Percentiles rank a stretch among this genome's conserved stretches.
Conservation (phyloP, 2,113 vertebrate species). For the Brevimyrus niger region DNA sequence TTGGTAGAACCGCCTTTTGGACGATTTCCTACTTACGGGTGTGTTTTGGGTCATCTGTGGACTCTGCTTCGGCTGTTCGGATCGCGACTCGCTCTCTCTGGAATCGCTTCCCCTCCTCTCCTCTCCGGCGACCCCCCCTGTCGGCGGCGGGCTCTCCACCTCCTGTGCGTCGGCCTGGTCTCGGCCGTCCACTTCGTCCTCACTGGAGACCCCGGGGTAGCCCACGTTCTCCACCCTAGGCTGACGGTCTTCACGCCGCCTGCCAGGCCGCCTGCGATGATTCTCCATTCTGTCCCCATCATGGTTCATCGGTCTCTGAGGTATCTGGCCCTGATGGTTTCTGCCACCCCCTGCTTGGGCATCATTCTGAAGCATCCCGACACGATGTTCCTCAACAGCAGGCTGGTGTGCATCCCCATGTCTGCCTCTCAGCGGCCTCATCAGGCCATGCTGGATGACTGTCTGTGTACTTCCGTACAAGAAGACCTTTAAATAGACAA, state of each 20-base stretch:
- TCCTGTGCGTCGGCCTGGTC: slow-evolving; percentile 13
- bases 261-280: slow-evolving; percentile 21
- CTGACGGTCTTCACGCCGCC: neutral
- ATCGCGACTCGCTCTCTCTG: neutral
- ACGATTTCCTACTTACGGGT: neutral
- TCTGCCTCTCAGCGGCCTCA: slow-evolving; percentile 36
- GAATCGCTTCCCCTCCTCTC: neutral
- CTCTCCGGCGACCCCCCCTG: neutral
- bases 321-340: neutral
- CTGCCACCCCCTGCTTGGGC: slow-evolving; percentile 32
- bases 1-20: neutral
- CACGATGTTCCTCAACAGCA: neutral
- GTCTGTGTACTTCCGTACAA: slow-evolving; percentile 48
- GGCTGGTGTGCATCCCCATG: slow-evolving; percentile 39
- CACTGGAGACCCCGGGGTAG: slow-evolving; percentile 8
- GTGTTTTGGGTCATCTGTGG: neutral
- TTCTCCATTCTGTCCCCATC: slow-evolving; percentile 15
- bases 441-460: slow-evolving; percentile 49
- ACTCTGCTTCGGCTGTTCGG: neutral
- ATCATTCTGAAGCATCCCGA: neutral
- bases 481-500: slow-evolving; percentile 38
- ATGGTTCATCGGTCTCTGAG: neutral
- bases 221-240: slow-evolving; percentile 42
- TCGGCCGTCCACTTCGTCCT: slow-evolving; percentile 21
- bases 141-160: neutral